A percentile compares a stretch with the other conserved stretches of the same genome.
Evolutionary conservation across 2,888 invertebrate species (phyloP).

Genomic region (Selenia dentaria): DNA sequence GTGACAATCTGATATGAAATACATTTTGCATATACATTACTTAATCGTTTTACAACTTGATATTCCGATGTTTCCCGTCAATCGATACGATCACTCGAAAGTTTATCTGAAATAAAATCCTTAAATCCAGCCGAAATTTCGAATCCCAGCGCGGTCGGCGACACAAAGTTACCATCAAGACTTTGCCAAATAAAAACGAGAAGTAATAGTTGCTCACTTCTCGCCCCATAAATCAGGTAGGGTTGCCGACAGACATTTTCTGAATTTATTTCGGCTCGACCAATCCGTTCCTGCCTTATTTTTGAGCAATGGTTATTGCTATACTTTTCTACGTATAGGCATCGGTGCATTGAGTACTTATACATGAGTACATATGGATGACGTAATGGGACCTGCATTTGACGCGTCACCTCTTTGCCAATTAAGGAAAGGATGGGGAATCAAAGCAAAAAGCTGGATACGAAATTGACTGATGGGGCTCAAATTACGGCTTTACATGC

Average conservation of each 20-base stretch:
- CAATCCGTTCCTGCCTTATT: constrained; percentile 33
- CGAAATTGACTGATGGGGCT: constrained; percentile 25
- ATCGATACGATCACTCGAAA: constrained; percentile 27
- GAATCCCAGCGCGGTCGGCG: constrained; percentile 48
- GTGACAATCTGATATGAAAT: constrained; percentile 17
- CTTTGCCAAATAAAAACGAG: constrained; percentile 65
- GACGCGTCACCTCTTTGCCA: constrained; percentile 27
- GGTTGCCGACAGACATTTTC: constrained; percentile 61
- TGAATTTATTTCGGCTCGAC: constrained; percentile 72
- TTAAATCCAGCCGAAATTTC: constrained; percentile 48
- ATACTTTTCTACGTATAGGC: constrained; percentile 2
- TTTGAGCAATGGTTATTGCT: constrained; percentile 31
- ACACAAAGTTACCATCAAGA: constrained; percentile 63
- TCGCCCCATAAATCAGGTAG: constrained; percentile 77
- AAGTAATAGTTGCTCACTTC: constrained; percentile 71
- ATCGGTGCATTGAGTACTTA: constrained; percentile 15
- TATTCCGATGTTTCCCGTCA: constrained; percentile 16
- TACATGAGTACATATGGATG: constrained; percentile 23
- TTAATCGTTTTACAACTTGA: constrained; percentile 22
- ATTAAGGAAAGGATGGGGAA: constrained; percentile 27
- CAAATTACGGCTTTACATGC: constrained; percentile 25
- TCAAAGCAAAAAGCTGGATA: constrained; percentile 26
- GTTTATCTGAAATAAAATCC: constrained; percentile 27
- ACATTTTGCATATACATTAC: constrained; percentile 11
- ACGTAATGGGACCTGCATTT: constrained; percentile 30